phyloP scores from a whole-genome alignment of 2,888 invertebrate species.

The Stratiomys singularior region DNA sequence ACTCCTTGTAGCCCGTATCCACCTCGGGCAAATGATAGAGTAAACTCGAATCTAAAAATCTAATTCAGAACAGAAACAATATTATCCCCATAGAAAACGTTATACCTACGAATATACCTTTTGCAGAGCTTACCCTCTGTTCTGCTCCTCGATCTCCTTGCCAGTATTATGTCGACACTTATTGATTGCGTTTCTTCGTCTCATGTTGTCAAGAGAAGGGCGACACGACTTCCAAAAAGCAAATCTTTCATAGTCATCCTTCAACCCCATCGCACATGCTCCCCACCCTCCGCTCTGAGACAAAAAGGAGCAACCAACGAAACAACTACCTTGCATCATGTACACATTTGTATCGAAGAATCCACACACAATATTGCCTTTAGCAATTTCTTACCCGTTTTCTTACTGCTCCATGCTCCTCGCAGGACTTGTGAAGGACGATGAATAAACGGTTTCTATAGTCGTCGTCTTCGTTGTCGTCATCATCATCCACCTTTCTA shows the following conservation, averaged over 20 bases:
- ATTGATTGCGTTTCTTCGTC: constrained; percentile 15
- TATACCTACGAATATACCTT: too few species aligned
- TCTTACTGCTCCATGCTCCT: background rate
- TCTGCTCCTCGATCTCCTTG: background rate
- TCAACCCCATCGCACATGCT: too few species aligned
- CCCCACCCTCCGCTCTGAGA: background rate
- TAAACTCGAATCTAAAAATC: background rate
- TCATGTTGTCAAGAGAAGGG: background rate
- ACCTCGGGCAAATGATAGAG: background rate
- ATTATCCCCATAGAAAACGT: background rate
- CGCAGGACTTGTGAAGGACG: background rate
- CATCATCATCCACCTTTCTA: background rate
- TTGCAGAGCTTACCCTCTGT: too few species aligned
- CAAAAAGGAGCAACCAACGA: background rate
- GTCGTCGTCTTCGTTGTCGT: background rate
- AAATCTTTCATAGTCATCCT: background rate
- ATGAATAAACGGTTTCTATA: background rate
- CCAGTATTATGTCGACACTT: constrained; percentile 12
- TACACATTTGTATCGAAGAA: too few species aligned
- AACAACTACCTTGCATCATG: background rate
- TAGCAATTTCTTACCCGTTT: constrained; percentile 28
- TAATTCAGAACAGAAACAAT: background rate
- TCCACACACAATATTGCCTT: background rate
- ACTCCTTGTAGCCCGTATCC: too few species aligned
- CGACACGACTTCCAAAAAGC: background rate